Evolutionary conservation across 2,797 vertebrate genomes (phyloP).

Genomic region (Scleropages formosus): DNA sequence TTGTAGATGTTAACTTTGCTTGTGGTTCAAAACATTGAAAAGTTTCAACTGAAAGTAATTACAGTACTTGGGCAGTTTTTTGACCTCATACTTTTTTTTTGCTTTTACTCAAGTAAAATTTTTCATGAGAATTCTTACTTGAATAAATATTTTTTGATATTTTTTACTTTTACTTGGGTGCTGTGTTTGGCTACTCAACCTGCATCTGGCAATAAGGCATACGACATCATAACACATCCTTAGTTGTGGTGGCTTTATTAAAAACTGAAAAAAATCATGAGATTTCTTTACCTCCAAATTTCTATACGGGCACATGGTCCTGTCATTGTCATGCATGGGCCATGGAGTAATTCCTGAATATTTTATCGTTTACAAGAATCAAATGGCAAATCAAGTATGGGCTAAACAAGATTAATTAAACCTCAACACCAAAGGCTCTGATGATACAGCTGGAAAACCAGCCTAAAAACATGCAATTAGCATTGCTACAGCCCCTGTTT

Average conservation of each 20-base stretch:
- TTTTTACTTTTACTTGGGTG: no score
- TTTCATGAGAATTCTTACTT: no score
- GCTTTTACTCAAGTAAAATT: no score
- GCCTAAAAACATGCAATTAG: slow-evolving; percentile 47
- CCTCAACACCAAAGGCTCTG: slow-evolving; percentile 33
- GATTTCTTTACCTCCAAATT: neutral
- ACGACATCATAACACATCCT: no score
- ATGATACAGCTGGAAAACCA: slow-evolving; percentile 36
- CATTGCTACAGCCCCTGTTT: slow-evolving; percentile 32
- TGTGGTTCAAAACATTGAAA: no score
- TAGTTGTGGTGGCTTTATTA: neutral
- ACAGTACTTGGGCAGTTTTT: no score
- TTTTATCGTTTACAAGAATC: slow-evolving; percentile 24
- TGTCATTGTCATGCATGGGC: neutral
- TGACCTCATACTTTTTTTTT: no score
- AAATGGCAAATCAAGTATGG: slow-evolving; percentile 28
- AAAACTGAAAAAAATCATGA: neutral
- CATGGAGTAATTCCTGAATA: neutral
- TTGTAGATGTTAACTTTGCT: no score
- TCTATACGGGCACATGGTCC: neutral
- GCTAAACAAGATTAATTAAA: slow-evolving; percentile 32
- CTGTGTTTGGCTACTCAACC: no score
- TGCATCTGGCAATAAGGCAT: no score
- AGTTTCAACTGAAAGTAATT: no score
- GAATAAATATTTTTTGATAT: no score